Base-by-base conservation (phyloP, 2,113 vertebrate species). In the Candoia aspera region DNA sequence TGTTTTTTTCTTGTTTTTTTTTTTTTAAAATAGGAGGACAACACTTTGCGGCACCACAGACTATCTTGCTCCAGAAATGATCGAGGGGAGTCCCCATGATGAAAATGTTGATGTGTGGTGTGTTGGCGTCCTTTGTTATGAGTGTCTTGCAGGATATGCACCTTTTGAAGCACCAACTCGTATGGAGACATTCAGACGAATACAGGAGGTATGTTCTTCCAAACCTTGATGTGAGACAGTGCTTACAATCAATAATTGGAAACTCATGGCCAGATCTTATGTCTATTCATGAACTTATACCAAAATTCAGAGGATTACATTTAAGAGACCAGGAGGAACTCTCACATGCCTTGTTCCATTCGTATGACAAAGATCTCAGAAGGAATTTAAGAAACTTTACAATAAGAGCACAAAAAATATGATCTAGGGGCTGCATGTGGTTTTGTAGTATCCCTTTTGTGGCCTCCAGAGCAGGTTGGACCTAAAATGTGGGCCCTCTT, bases 31-130 rank as follows among this genome's bases (percentile, higher is more conserved):
- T 58, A 93, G 92, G 58, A 62, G 92, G 58, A 93, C 90, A 55
- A 93, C 92, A 3, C 17, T 93, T 15, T 93, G 92, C 19, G 92
- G 92, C 73, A 91, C 90, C 9, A 33, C 87, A 60, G 92, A 93
- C 55, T 93, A 93, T 59, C 85, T 93, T 55, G 86, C 86, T 64
- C 92, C 92, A 86, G 92, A 93, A 91, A 93, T 93, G 90, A 93
- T 93, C 83, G 92, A 89, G 5, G 89, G 85, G n/a, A 46, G 54
- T 73, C 42, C 90, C 13, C 86, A 93, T 68, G 46, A 88, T 93
- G 92, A 93, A 85, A 93, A 93, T 33, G 90, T 93, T 57, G 92
- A 93, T 84, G 90, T 93, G 29, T 93, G 92, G 92, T 91, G 92
- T 57, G 55, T 93, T 46, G 92, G 92, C 15, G 87, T 93, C 60